Evolutionary conservation across 2,888 invertebrate species (phyloP).

Genomic region (Chironomus tentans): DNA sequence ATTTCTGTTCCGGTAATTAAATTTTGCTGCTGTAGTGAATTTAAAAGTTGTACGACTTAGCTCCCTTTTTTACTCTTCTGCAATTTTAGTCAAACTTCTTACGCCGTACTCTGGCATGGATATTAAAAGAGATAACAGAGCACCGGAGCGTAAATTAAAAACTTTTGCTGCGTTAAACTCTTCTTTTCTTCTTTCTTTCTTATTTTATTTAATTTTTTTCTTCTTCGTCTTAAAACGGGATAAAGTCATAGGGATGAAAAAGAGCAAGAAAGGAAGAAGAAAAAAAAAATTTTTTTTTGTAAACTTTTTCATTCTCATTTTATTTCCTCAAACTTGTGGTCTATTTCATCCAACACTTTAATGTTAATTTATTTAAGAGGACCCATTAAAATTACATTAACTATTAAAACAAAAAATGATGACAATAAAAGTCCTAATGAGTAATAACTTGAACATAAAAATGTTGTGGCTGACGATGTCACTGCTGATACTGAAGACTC

Average conservation of each 20-base stretch:
- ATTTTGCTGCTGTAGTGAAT: slow-evolving; percentile 20
- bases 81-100: not conserved
- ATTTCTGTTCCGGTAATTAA: slow-evolving; percentile 22
- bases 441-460: slow-evolving; percentile 21
- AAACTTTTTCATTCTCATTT: not conserved
- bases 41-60: not conserved
- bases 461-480: slow-evolving; percentile 35
- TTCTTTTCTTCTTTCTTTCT: too few species aligned
- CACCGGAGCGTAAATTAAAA: slow-evolving; percentile 1
- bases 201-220: too few species aligned
- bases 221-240: not conserved
- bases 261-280: not conserved
- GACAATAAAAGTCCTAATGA: slow-evolving; percentile 23
- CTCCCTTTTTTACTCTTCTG: not conserved
- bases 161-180: not conserved
- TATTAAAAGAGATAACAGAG: not conserved
- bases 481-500: slow-evolving; percentile 43
- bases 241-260: not conserved
- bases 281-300: not conserved
- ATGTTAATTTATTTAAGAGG: slow-evolving; percentile 22
- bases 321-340: not conserved
- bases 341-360: slow-evolving; percentile 9
- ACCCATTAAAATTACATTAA: slow-evolving; percentile 25
- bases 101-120: too few species aligned
- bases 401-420: slow-evolving; percentile 24